Conservation (phyloP, 2,113 vertebrate genomes). For the Dissostichus mawsoni region DNA sequence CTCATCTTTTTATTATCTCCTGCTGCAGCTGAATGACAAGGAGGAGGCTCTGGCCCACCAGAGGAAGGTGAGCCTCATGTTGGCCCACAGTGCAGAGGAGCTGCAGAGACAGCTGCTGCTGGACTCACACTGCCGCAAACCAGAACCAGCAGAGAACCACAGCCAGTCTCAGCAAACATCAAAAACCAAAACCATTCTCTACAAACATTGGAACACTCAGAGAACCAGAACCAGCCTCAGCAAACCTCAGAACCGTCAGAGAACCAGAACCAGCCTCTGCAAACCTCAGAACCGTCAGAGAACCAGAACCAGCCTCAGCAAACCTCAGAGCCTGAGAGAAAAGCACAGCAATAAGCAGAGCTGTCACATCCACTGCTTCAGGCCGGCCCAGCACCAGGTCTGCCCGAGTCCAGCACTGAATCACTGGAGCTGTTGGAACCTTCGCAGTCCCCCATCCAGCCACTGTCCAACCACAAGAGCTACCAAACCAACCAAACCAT, state of each 20-base stretch:
- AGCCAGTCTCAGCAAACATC: background rate
- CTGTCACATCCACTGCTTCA: background rate
- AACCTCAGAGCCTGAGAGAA: background rate
- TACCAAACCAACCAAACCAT: background rate
- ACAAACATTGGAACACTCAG: too few species aligned
- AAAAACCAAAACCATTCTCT: background rate
- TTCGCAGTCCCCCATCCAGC: background rate
- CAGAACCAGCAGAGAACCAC: conserved; percentile 1
- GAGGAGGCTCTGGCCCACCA: conserved; percentile 95
- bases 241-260: background rate
- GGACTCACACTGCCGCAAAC: background rate
- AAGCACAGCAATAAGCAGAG: background rate
- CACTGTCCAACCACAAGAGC: background rate
- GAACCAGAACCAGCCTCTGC: too few species aligned
- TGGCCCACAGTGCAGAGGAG: conserved; percentile 86
- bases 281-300: background rate
- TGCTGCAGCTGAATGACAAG: conserved; percentile 91
- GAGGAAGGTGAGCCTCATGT: conserved; percentile 95
- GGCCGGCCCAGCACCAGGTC: background rate
- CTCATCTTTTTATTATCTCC: background rate
- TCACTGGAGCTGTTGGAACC: background rate
- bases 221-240: too few species aligned
- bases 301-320: background rate
- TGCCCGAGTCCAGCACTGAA: background rate
- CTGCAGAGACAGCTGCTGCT: conserved; percentile 73